These are phyloP conservation scores for Bacillus rossius DNA, from an alignment of 1,140 invertebrate genomes.

Conservation along the genomic window DNA sequence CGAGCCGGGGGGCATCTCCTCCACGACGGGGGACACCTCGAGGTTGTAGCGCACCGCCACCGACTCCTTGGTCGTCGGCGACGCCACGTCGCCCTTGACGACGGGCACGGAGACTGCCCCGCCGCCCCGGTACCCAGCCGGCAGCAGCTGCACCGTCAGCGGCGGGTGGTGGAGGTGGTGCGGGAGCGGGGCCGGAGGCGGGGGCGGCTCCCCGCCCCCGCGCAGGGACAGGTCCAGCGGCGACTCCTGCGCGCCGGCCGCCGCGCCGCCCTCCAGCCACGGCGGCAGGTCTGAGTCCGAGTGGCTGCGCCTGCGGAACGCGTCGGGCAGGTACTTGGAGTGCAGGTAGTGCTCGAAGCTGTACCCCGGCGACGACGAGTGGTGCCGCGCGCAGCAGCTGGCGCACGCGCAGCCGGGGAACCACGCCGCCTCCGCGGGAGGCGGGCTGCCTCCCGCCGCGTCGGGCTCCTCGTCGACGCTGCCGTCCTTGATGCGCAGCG, in stretches of 20 bases:
- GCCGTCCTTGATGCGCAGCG: constrained; percentile 49
- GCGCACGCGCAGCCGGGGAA: constrained; percentile 44
- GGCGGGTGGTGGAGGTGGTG: constrained; percentile 27
- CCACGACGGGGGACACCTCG: constrained; percentile 73
- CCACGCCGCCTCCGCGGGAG: constrained; percentile 35
- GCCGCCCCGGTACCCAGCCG: constrained; percentile 45
- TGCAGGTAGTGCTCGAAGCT: constrained; percentile 66
- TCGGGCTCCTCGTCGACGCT: constrained; percentile 45
- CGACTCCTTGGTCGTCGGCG: constrained; percentile 69
- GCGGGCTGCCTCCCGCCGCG: constrained; percentile 32
- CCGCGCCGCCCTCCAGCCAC: constrained; percentile 46
- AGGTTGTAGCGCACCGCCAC: constrained; percentile 70
- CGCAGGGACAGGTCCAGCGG: constrained; percentile 77
- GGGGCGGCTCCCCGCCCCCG: constrained; percentile 16
- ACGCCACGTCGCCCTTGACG: constrained; percentile 68
- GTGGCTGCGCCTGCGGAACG: constrained; percentile 58
- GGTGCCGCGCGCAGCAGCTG: constrained; percentile 45
- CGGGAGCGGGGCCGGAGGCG: not conserved
- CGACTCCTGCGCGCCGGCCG: constrained; percentile 60
- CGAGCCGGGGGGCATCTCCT: constrained; percentile 74
- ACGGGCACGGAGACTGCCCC: constrained; percentile 55
- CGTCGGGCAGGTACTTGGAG: constrained; percentile 65
- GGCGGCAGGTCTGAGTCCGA: constrained; percentile 64
- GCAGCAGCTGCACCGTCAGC: constrained; percentile 45
- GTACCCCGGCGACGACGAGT: constrained; percentile 53